Evolutionary conservation across 92 coral and sea anemone genomes (phyloP).

Genomic region (Chrysogorgia sp.): DNA sequence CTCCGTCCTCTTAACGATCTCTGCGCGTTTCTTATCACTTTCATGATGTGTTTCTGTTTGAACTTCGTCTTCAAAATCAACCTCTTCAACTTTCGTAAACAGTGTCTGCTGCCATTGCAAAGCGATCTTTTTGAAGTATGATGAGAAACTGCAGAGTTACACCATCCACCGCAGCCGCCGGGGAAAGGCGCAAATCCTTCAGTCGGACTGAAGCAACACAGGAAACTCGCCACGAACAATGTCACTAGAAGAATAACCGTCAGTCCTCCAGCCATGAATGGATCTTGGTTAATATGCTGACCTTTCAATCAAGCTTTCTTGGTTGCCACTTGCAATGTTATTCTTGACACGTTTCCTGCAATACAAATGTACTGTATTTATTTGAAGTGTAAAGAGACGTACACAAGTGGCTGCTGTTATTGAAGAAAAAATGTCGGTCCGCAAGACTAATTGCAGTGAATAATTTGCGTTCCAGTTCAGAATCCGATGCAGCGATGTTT

Average conservation of each 20-base stretch:
- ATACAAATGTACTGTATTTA: too few species aligned
- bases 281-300: not conserved
- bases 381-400: too few species aligned
- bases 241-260: not conserved
- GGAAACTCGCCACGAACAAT: not conserved
- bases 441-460: too few species aligned
- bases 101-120: not conserved
- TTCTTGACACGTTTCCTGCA: not conserved
- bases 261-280: not conserved
- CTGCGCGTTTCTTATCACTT: not conserved
- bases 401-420: too few species aligned
- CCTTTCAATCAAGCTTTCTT: not conserved
- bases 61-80: not conserved
- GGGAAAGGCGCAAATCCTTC: conserved; percentile 1
- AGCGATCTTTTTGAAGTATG: not conserved
- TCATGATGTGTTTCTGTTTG: not conserved
- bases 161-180: not conserved
- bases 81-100: not conserved
- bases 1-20: not conserved
- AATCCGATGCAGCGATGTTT: not conserved
- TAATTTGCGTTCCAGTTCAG: not conserved
- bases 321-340: not conserved
- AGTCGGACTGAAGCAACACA: not conserved
- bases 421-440: too few species aligned
- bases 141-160: not conserved